These are phyloP conservation scores for Engraulis encrasicolus DNA, from an alignment of 2,113 vertebrate genomes.

Conservation along the genomic window DNA sequence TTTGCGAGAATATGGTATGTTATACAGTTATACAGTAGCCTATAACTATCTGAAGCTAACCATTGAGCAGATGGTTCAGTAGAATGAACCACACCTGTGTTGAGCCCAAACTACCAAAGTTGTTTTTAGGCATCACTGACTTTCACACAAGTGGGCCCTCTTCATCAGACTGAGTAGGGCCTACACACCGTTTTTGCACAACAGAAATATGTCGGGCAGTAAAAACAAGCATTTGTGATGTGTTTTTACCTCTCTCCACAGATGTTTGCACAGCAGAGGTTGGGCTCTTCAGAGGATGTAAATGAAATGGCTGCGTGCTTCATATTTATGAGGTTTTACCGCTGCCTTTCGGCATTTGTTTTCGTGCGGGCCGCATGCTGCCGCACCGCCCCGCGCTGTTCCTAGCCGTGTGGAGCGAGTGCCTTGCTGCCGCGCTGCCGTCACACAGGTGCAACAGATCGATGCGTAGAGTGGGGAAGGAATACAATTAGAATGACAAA, in stretches of 20 bases:
- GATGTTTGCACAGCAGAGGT: not conserved
- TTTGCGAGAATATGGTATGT: too few relatives aligned
- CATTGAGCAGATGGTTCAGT: not conserved
- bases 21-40: too few relatives aligned
- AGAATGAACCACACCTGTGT: not conserved
- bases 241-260: not conserved
- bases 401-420: too few relatives aligned
- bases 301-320: not conserved
- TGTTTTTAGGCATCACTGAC: not conserved
- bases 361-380: slow-evolving; percentile 24
- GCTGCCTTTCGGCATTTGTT: not conserved
- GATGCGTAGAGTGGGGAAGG: slow-evolving; percentile 38
- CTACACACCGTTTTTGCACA: not conserved
- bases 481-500: slow-evolving; percentile 62
- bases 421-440: slow-evolving; percentile 36
- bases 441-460: slow-evolving; percentile 48
- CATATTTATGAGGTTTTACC: slow-evolving; percentile 23
- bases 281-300: slow-evolving; percentile 12
- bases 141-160: not conserved
- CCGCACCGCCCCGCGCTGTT: slow-evolving; percentile 39
- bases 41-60: too few relatives aligned
- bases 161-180: not conserved
- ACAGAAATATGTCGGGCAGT: not conserved
- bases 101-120: not conserved
- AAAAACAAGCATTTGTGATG: not conserved